Evolutionary conservation across 2,888 invertebrate genomes (phyloP), one percentile per base, ranked within the genome.

Genomic region (Agrypnus murinus): DNA sequence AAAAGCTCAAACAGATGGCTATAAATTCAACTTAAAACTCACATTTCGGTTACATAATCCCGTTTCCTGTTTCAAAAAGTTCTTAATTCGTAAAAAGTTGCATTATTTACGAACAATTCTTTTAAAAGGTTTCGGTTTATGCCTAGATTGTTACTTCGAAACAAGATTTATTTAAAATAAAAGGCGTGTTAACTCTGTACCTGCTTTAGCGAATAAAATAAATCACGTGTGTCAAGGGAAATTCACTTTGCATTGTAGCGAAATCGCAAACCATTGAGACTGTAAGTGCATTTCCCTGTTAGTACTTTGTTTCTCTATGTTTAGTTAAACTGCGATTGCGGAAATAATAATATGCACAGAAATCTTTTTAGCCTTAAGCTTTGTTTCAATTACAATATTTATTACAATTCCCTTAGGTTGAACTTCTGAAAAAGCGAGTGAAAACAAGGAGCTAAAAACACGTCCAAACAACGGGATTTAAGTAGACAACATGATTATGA

Each of bases 241-340:
- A 60, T 62, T 62, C 46, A 14, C 32, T 48, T 58, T 46, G 46
- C 32, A 62, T 46, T 62, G 17, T 46, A 15, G 34, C 12, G 7
- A 62, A 25, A 66, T 58, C 48, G 14, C 1, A 6, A 38, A 59
- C 46, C 59, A 59, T 48, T 59, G 60, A 59, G 43, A 48, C 25
- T 19, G 12, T 66, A 59, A 66, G 66, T 66, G 66, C 66, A 45
- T 66, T 66, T 59, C 66, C 36, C 48, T 66, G 66, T 66, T 60
- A 40, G 31, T 57, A 59, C 59, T 58, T 65, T 46, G 63, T 63
- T 62, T 62, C 62, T 12, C 17, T 17, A 32, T 62, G 62, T 58
- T 58, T 38, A 2, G 58, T 43, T 58, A 58, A 58, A 58, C 40
- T 14, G 15, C 12, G 12, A 34, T 34, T 36, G 34, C 6, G 32